Base-by-base conservation (phyloP, 2,888 invertebrate genomes). In the Lumbricus terrestris region DNA sequence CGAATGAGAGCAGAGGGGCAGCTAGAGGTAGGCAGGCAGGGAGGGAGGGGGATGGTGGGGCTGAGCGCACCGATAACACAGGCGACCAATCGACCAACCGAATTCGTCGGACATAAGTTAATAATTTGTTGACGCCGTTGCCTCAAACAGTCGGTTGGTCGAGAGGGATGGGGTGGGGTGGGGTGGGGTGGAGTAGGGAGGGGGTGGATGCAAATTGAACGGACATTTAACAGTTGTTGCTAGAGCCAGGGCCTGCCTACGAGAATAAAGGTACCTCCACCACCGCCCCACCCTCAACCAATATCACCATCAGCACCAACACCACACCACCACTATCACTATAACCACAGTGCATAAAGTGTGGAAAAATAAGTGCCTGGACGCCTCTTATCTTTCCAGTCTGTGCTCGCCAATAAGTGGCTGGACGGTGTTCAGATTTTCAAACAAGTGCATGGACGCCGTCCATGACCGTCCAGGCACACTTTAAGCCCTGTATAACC, bases 201-300 rank as follows among this genome's bases (percentile, higher is more conserved):
- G 47, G 47, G 47, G n/a, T n/a, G 69, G n/a, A 69, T 69, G 69
- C 69, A 69, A 69, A 69, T 69, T 69, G 2, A 69, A 69, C 29
- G 69, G 69, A 69, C 69, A 69, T 69, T 69, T 69, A 69, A 69
- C 69, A n/a, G 69, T n/a, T 69, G 69, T n/a, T 69, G 69, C n/a
- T n/a, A 69, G 69, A 29, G 8, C n/a, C 11, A n/a, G 29, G n/a
- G 11, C n/a, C 29, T 8, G 29, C 69, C 69, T 69, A n/a, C 69
- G 69, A 69, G 69, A 69, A n/a, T n/a, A 69, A 69, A n/a, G 69
- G 4, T n/a, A 69, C 29, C 11, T n/a, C 69, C 29, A n/a, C 69
- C 69, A 69, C 69, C 6, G 11, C 69, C 11, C 29, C 69, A 29
- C 2, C 16, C 6, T n/a, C 69, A 15, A 69, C n/a, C 69, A 69